Base-by-base conservation (phyloP, 1,140 invertebrate genomes). In the Tribolium madens region DNA sequence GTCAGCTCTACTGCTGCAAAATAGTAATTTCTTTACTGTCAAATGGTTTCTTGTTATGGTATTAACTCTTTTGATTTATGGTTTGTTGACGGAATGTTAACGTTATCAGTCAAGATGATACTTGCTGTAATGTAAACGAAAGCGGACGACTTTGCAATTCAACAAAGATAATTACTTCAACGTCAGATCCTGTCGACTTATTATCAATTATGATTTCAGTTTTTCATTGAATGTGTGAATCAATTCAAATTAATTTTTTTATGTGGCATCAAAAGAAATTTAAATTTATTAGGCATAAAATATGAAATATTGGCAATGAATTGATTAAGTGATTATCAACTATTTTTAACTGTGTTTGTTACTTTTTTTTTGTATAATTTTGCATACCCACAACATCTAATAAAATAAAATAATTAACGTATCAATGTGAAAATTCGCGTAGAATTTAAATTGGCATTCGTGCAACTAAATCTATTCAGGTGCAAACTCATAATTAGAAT, bases 191-290 rank as follows among this genome's bases (percentile, higher is more conserved):
- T 64, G 57, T 33, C 57, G 3, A 36, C 1, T 57, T 57, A 57
- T 64, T 64, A 64, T 64, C 57, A 64, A 64, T 64, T 64, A 64
- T 64, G 26, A 64, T 64, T 64, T 14, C 57, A 64, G 12, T 33
- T 64, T 64, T 33, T 64, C 52, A 57, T 57, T 57, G 52, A 15
- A 50, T 50, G 48, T 50, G 48, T 17, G 15, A 50, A 50, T 17
- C 48, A 15, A 50, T 50, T 15, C 12, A 50, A 50, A 50, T 17
- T 14, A 7, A 50, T 50, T n/a, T 50, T 50, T 17, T 42, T 9
- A 7, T 42, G 36, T 42, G 36, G 36, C n/a, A 42, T 42, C n/a
- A 42, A 9, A n/a, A 42, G 36, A 26, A 26, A 4, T 26, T 26
- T 26, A 4, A 26, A 26, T 4, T 26, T 26, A 5, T 26, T 26